Base-by-base conservation (phyloP, 2,888 invertebrate genomes). In the Melanostoma mellinum region DNA sequence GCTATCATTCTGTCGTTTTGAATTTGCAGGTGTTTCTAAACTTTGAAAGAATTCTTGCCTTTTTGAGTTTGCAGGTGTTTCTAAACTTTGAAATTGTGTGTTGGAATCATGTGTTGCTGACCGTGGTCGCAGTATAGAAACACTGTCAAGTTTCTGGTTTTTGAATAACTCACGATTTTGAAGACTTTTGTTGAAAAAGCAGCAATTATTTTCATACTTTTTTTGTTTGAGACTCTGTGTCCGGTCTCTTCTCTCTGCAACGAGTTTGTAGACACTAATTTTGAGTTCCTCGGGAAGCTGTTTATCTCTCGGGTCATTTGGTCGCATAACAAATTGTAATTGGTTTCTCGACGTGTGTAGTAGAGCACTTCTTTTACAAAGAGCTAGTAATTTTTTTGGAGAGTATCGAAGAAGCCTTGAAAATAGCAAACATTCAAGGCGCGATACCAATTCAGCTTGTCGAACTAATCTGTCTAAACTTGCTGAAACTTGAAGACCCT, bases 381-480 rank as follows among this genome's bases (percentile, higher is more conserved):
- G 93, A 0, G 93, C 92, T 32, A 96, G 91, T 10, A 96, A 88
- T 77, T 93, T 93, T 40, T 92, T 92, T 0, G 95, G 95, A 0
- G 94, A 93, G 86, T 94, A 94, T 3, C 94, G 93, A 44, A 96
- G 89, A 44, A 96, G 89, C 4, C 94, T 93, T 5, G 96, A 96
- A 89, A 97, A 97, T 61, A 97, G 92, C 93, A 97, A 94, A 86
- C 95, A 95, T 89, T 97, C 97, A 6, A 97, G 91, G 84, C 96
- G 95, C 0, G 96, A 96, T 0, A 97, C 95, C 46, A 97, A 90
- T 87, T 96, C 95, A 0, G 96, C 96, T 90, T 96, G 95, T 0
- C 97, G 93, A 20, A 96, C 96, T 65, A 97, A 89, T 5, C 97
- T 92, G 87, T 97, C 96, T 35, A 97, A 90, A 0, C 96, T 96